These are phyloP conservation scores for Oreochromis tanganicae DNA, from an alignment of 2,113 vertebrate species.

Conservation along the genomic window DNA sequence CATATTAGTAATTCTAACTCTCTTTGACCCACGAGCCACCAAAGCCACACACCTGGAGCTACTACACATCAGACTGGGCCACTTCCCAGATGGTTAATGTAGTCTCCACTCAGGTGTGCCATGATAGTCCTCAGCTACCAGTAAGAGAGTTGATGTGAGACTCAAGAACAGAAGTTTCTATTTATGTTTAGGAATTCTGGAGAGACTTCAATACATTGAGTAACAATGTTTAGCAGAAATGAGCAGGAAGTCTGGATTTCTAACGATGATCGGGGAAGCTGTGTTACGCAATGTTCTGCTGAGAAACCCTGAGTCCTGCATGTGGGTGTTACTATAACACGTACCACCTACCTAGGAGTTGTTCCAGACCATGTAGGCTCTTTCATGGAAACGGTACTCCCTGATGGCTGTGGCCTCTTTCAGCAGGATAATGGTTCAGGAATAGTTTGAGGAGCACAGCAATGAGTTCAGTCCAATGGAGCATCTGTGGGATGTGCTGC, in stretches of 20 bases:
- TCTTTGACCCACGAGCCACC: not conserved
- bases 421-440: not conserved
- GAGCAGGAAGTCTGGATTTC: not conserved
- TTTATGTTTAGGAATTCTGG: not conserved
- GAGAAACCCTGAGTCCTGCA: not conserved
- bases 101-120: not conserved
- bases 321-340: not conserved
- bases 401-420: not conserved
- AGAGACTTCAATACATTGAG: not conserved
- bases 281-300: not conserved
- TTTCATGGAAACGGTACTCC: not conserved
- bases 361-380: accelerated
- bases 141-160: not conserved
- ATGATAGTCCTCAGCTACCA: not conserved
- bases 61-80: not conserved
- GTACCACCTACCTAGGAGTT: not conserved
- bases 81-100: not conserved
- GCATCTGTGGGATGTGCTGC: not conserved
- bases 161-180: not conserved
- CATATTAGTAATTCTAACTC: not conserved
- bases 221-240: not conserved
- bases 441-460: not conserved
- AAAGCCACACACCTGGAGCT: not conserved
- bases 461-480: not conserved
- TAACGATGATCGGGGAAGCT: not conserved